A percentile compares a stretch with the other conserved stretches of the same genome.
Conservation (phyloP, 1,140 invertebrate genomes). For the Octopus sinensis region DNA sequence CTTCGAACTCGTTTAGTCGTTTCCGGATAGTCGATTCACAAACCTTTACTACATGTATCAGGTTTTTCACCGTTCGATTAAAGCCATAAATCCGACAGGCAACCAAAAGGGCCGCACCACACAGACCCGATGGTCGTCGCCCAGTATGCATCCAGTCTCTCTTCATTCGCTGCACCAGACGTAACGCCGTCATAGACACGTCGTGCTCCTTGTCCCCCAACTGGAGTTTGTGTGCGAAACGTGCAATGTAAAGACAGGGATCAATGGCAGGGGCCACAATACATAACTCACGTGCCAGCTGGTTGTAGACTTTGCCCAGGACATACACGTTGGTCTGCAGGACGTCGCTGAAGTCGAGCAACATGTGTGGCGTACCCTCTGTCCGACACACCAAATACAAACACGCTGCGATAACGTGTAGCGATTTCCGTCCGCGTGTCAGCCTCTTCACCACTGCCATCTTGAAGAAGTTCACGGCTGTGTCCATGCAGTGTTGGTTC, state of each 20-base stretch:
- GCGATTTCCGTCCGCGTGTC: conserved; percentile 84
- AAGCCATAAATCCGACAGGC: conserved; percentile 91
- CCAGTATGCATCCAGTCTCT: conserved; percentile 95
- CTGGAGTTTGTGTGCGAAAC: conserved; percentile 91
- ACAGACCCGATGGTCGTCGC: conserved; percentile 89
- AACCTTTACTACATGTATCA: conserved; percentile 93
- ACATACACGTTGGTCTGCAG: conserved; percentile 94
- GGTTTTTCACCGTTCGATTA: conserved; percentile 79
- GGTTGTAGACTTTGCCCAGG: conserved; percentile 87
- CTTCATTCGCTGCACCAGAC: conserved; percentile 96
- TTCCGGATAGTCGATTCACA: conserved; percentile 90
- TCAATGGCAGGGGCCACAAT: conserved; percentile 92
- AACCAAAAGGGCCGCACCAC: conserved; percentile 93
- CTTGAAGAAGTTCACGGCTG: conserved; percentile 93
- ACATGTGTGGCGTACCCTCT: conserved; percentile 88
- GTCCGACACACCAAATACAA: conserved; percentile 95
- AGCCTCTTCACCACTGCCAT: conserved; percentile 77
- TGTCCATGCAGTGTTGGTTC: conserved; percentile 88
- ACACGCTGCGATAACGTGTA: conserved; percentile 94
- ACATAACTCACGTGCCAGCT: conserved; percentile 81
- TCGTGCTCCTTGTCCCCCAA: conserved; percentile 89
- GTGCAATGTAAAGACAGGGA: conserved; percentile 89
- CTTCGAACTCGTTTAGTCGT: conserved; percentile 90
- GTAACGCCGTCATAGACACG: conserved; percentile 89
- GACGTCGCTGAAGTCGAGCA: conserved; percentile 97